Evolutionary conservation across 2,888 invertebrate species (phyloP).

Genomic region (Herminia tarsipennalis): DNA sequence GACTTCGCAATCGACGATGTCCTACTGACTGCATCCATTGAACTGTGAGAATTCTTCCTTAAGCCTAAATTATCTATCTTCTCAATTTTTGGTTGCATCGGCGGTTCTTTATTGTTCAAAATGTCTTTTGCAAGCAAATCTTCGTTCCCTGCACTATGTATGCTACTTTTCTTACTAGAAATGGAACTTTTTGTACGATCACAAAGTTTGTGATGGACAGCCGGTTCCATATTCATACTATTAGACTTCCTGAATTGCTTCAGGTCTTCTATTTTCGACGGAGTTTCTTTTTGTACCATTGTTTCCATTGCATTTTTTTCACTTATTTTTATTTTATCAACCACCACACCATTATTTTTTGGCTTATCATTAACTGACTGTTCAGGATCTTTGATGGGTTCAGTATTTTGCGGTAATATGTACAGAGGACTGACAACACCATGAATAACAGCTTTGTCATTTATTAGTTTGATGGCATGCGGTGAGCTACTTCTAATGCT

Average conservation of each 20-base stretch:
- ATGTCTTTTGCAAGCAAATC: constrained; percentile 63
- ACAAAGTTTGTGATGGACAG: constrained; percentile 87
- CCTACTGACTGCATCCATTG: constrained; percentile 78
- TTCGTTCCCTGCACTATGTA: constrained; percentile 67
- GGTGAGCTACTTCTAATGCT: constrained; percentile 75
- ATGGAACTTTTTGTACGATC: constrained; percentile 80
- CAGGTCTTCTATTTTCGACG: constrained; percentile 56
- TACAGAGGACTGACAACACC: constrained; percentile 62
- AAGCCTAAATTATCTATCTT: constrained; percentile 57
- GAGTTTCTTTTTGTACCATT: constrained; percentile 48
- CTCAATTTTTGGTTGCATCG: constrained; percentile 55
- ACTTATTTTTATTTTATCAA: constrained; percentile 52
- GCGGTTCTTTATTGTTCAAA: constrained; percentile 14
- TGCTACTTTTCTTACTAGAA: constrained; percentile 77
- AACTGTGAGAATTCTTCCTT: constrained; percentile 76
- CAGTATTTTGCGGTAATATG: constrained; percentile 62
- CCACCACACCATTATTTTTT: constrained; percentile 47
- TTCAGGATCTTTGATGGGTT: constrained; percentile 43
- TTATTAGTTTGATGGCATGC: constrained; percentile 65
- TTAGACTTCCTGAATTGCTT: constrained; percentile 59
- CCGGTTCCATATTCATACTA: constrained; percentile 70
- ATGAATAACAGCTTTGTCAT: constrained; percentile 61
- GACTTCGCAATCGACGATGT: constrained; percentile 81
- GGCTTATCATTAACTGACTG: constrained; percentile 44
- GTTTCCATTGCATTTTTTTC: constrained; percentile 51